These are phyloP conservation scores for Drosophila yooni DNA, from an alignment of 2,888 invertebrate genomes.

Conservation along the genomic window DNA sequence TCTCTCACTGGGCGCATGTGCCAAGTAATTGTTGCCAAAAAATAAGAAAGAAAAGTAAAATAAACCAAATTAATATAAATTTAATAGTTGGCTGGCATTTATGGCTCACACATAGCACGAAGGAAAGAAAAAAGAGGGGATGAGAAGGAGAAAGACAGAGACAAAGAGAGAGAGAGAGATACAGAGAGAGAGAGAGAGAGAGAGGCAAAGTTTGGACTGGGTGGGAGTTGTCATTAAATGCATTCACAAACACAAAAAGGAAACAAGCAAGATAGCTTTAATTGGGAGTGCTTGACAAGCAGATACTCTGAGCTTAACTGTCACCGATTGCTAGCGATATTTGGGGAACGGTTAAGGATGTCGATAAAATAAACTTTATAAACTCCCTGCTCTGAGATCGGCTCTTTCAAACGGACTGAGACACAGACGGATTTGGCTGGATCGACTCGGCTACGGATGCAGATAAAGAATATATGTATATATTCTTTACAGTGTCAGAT, in stretches of 20 bases:
- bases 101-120: slow-evolving; percentile 44
- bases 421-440: not conserved
- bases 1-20: slow-evolving; percentile 24
- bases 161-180: not conserved
- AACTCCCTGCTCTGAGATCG: not conserved
- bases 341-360: not conserved
- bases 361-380: not conserved
- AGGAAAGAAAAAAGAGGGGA: not conserved
- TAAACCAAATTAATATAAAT: slow-evolving; percentile 79
- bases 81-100: slow-evolving; percentile 80
- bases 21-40: slow-evolving; percentile 65
- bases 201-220: not conserved
- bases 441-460: not conserved
- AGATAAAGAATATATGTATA: not conserved
- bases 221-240: slow-evolving; percentile 59
- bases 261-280: not conserved
- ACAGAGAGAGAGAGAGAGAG: not conserved
- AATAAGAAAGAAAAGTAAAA: slow-evolving; percentile 44
- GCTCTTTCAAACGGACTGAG: not conserved
- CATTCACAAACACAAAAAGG: slow-evolving; percentile 33
- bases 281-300: not conserved
- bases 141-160: not conserved
- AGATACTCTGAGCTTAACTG: not conserved
- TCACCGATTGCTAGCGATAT: not conserved
- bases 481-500: not conserved